These are phyloP conservation scores for Sialia sialis DNA, from an alignment of 2,113 vertebrate species.

Conservation along the genomic window DNA sequence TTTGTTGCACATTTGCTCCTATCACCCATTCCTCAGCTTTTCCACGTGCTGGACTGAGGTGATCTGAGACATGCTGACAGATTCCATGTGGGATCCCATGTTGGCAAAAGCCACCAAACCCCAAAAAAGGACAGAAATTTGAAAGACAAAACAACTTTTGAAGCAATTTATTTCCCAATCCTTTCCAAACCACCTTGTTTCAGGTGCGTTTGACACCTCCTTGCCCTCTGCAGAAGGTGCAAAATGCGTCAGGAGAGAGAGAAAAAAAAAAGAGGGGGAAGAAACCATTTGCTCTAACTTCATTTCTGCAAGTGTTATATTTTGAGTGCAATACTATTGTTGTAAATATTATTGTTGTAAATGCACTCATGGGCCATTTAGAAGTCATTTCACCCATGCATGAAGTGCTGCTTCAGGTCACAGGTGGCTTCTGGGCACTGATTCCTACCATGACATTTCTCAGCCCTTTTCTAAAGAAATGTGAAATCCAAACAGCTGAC, in stretches of 20 bases:
- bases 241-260: neutral
- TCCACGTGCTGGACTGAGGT: accelerated
- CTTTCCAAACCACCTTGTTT: neutral
- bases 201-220: neutral
- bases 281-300: neutral
- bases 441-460: neutral
- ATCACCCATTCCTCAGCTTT: neutral
- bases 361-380: neutral
- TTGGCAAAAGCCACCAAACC: neutral
- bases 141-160: neutral
- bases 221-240: neutral
- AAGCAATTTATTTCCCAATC: neutral
- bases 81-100: accelerated
- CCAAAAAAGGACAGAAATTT: neutral
- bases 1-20: neutral
- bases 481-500: neutral
- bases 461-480: neutral
- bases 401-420: neutral
- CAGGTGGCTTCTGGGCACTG: neutral
- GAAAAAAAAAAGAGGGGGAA: neutral
- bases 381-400: neutral
- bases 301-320: neutral
- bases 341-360: no score
- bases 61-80: accelerated
- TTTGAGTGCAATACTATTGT: no score